These are phyloP conservation scores for Pristionchus entomophagus DNA, from an alignment of 2,888 invertebrate species.

Conservation along the genomic window DNA sequence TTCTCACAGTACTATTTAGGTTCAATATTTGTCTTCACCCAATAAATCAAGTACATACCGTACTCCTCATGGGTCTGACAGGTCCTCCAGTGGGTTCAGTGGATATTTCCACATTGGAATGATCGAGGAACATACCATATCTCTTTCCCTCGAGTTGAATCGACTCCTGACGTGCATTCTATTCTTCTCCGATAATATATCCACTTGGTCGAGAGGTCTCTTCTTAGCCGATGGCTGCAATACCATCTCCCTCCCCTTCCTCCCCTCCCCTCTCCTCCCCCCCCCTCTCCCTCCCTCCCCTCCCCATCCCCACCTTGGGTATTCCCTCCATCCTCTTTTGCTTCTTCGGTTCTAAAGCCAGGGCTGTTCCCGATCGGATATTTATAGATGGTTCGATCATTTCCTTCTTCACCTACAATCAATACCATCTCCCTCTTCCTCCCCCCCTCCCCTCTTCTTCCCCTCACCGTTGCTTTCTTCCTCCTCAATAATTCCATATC, in stretches of 20 bases:
- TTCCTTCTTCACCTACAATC: not conserved
- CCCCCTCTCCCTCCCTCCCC: too few relatives aligned
- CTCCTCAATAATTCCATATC: slow-evolving; percentile 60
- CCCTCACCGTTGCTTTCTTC: slow-evolving; percentile 46
- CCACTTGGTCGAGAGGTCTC: slow-evolving; percentile 64
- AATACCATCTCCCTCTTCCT: not conserved
- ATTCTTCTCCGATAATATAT: slow-evolving; percentile 60
- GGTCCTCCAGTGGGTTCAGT: slow-evolving; percentile 50
- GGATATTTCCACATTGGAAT: slow-evolving; percentile 52
- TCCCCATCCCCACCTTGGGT: not conserved
- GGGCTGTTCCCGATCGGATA: slow-evolving; percentile 24
- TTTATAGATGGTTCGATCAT: not conserved
- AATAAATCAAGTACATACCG: too few relatives aligned
- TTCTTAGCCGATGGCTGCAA: slow-evolving; percentile 52
- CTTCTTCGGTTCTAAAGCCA: slow-evolving; percentile 32
- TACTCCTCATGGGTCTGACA: not conserved
- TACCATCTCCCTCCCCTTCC: not conserved
- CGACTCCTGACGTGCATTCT: slow-evolving; percentile 63
- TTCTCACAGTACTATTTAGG: too few relatives aligned
- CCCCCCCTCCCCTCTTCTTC: too few relatives aligned
- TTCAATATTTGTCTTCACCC: too few relatives aligned
- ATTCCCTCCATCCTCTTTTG: not conserved
- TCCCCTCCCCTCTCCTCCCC: not conserved
- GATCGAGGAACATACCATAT: slow-evolving; percentile 57
- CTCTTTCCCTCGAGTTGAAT: slow-evolving; percentile 66